A percentile compares a stretch with the other conserved stretches of the same genome.
These are phyloP conservation scores for Corythucha ciliata DNA, from an alignment of 2,888 invertebrate species.

Conservation along the genomic window DNA sequence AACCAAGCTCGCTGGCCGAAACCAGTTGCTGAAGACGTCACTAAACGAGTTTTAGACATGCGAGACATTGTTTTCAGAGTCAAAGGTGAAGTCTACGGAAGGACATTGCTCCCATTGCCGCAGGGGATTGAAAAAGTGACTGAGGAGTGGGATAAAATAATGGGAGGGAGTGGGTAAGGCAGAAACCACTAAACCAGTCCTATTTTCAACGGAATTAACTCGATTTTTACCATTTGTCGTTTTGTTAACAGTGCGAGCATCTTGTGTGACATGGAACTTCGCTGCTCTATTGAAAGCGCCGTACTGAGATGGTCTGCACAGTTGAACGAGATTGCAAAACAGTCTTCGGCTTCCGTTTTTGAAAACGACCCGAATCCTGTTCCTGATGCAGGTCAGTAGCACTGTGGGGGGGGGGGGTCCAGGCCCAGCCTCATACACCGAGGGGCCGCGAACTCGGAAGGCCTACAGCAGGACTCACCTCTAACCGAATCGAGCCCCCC, in stretches of 20 bases:
- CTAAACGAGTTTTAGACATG: constrained; percentile 57
- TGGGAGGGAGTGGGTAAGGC: neutral
- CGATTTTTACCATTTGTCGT: too few relatives aligned
- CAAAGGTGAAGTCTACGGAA: constrained; percentile 66
- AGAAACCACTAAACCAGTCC: too few relatives aligned
- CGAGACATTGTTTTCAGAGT: constrained; percentile 63
- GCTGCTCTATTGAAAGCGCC: constrained; percentile 73
- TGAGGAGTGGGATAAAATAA: constrained; percentile 33
- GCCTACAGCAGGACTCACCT: too few relatives aligned
- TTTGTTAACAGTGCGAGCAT: constrained; percentile 45
- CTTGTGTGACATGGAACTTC: constrained; percentile 57
- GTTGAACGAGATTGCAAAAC: constrained; percentile 66
- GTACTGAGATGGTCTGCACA: constrained; percentile 79
- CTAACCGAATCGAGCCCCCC: too few relatives aligned
- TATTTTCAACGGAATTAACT: too few relatives aligned
- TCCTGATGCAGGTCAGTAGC: constrained; percentile 39
- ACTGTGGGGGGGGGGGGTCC: too few relatives aligned
- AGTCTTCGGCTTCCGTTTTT: constrained; percentile 62
- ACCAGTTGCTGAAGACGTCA: constrained; percentile 61
- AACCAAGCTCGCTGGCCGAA: constrained; percentile 67
- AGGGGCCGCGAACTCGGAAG: too few relatives aligned
- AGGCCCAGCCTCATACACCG: too few relatives aligned
- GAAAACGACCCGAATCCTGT: constrained; percentile 59
- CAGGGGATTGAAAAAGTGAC: constrained; percentile 61
- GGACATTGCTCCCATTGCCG: constrained; percentile 79